These are phyloP conservation scores for Drymodes brunneopygia DNA, from an alignment of 2,113 vertebrate genomes.

Conservation along the genomic window DNA sequence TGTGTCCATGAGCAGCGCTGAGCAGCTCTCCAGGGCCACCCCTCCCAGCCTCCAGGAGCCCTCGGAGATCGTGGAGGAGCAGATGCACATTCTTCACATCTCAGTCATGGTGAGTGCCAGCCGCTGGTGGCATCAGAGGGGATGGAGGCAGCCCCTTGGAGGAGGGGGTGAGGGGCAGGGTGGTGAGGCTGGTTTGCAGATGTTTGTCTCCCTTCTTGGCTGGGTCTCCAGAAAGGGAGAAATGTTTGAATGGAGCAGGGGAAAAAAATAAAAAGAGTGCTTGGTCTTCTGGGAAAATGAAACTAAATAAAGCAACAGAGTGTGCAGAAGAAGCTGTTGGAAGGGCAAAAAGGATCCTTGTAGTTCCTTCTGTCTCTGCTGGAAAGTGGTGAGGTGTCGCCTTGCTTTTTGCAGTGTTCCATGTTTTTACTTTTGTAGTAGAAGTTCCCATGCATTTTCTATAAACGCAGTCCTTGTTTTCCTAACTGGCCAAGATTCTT, in stretches of 20 bases:
- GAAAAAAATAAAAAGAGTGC: too few relatives aligned
- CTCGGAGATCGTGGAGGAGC: conserved; percentile 87
- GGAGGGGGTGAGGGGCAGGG: neutral
- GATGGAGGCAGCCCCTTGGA: neutral
- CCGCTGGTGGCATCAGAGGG: rapidly evolving
- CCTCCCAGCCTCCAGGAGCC: conserved; percentile 84
- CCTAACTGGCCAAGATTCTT: too few relatives aligned
- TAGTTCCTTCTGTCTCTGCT: neutral
- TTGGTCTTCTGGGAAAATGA: neutral
- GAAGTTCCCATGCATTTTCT: too few relatives aligned
- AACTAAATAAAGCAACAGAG: neutral
- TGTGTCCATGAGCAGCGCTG: conserved; percentile 86
- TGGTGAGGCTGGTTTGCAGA: neutral
- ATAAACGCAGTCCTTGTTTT: too few relatives aligned
- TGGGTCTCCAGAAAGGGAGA: neutral
- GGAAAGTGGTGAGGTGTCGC: neutral
- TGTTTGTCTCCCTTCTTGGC: rapidly evolving
- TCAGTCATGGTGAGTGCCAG: conserved; percentile 91
- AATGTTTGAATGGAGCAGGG: neutral
- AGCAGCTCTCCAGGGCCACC: conserved; percentile 82
- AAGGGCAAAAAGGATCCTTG: neutral
- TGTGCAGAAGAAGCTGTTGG: neutral
- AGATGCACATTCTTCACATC: conserved; percentile 95
- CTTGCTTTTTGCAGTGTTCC: too few relatives aligned
- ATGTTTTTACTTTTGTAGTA: too few relatives aligned